These are phyloP conservation scores for Porites lutea DNA, from an alignment of 64 coral and sea anemone genomes.

Conservation along the genomic window DNA sequence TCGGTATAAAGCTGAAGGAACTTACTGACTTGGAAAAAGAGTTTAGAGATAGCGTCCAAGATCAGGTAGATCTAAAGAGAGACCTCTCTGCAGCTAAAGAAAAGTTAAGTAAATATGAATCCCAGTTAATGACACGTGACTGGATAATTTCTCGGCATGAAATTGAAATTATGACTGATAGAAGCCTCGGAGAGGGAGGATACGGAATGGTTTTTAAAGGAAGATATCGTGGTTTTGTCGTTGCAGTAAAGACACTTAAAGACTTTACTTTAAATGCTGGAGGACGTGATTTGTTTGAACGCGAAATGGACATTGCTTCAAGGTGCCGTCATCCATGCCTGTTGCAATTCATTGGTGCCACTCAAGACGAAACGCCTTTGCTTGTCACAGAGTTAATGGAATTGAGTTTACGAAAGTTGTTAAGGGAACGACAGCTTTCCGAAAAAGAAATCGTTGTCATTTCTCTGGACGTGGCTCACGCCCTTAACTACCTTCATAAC, in stretches of 20 bases:
- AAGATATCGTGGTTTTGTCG: conserved; percentile 22
- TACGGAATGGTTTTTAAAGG: conserved; percentile 20
- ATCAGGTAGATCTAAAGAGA: no score
- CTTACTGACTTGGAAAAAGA: no score
- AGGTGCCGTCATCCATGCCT: conserved; percentile 54
- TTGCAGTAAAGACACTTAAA: conserved; percentile 29
- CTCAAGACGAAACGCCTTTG: conserved; percentile 17
- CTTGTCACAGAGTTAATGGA: conserved; percentile 70
- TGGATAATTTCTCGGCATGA: conserved; percentile 41
- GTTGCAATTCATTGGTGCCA: conserved; percentile 74
- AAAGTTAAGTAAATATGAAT: no score
- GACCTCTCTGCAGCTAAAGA: no score
- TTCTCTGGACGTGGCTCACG: conserved; percentile 33
- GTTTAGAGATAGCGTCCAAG: no score
- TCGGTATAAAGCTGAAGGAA: no score
- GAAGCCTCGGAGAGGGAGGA: conserved; percentile 13
- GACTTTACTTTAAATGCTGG: not conserved
- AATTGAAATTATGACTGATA: not conserved
- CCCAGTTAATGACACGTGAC: not conserved
- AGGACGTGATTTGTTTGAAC: not conserved
- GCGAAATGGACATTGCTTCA: conserved; percentile 65
- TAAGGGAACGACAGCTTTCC: not conserved
- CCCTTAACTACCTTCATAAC: conserved; percentile 59
- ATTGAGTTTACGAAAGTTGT: conserved; percentile 11
- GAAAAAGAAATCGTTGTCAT: not conserved